A percentile compares a stretch with the other conserved stretches of the same genome.
phyloP scores from a whole-genome alignment of 1,140 invertebrate genomes.

The Plodia interpunctella region DNA sequence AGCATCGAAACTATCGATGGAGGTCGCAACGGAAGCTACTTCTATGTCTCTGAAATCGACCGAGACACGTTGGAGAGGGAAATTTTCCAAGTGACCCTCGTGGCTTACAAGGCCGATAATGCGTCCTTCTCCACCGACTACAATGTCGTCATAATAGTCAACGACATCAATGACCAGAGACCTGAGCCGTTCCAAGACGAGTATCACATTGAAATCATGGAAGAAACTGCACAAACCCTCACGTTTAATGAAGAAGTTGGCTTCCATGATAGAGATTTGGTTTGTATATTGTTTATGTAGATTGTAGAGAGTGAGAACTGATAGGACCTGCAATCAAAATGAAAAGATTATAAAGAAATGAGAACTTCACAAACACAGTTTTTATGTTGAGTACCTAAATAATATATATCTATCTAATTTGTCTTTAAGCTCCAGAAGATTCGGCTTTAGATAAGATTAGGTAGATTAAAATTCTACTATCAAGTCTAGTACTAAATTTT shows the following conservation, averaged over 20 bases:
- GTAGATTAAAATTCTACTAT: no score
- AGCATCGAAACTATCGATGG: slow-evolving; percentile 50
- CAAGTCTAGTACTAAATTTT: no score
- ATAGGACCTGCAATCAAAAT: no score
- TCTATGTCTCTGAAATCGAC: slow-evolving; percentile 73
- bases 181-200: slow-evolving; percentile 55
- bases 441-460: no score
- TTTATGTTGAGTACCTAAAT: no score
- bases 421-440: no score
- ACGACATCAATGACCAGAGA: slow-evolving; percentile 77
- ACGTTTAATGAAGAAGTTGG: slow-evolving; percentile 60
- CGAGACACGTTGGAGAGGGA: slow-evolving; percentile 73
- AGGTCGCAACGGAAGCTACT: slow-evolving; percentile 48
- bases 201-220: slow-evolving; percentile 55
- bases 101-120: slow-evolving; percentile 75
- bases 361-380: no score
- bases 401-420: no score
- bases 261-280: slow-evolving; percentile 78
- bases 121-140: slow-evolving; percentile 43
- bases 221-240: slow-evolving; percentile 68
- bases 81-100: slow-evolving; percentile 70
- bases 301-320: no score
- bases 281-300: slow-evolving; percentile 22
- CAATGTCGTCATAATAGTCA: slow-evolving; percentile 72
- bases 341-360: no score